phyloP scores from a whole-genome alignment of 2,113 vertebrate genomes.

The Cervus canadensis region DNA sequence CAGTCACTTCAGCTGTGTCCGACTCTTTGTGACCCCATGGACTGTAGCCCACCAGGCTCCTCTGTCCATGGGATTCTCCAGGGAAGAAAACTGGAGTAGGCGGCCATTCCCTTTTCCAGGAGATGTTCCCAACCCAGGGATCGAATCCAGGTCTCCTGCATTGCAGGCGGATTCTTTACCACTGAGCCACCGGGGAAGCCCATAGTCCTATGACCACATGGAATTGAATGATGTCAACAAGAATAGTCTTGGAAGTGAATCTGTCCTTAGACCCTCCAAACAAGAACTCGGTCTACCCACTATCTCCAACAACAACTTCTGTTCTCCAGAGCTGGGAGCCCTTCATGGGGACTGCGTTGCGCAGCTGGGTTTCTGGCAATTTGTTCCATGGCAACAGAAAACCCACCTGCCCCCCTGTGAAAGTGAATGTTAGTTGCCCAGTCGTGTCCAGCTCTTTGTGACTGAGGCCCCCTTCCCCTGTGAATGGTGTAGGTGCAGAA shows the following conservation, averaged over 20 bases:
- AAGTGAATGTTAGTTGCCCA: background rate
- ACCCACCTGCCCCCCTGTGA: accelerated
- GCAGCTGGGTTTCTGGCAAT: accelerated
- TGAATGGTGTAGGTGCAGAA: background rate
- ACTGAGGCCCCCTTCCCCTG: background rate
- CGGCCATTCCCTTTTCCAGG: background rate
- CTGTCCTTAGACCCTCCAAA: background rate
- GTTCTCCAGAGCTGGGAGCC: background rate
- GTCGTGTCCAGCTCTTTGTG: background rate
- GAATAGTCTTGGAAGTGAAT: background rate
- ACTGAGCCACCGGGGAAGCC: background rate
- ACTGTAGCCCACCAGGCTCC: background rate
- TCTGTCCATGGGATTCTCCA: background rate
- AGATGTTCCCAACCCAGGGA: background rate
- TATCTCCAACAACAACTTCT: no score
- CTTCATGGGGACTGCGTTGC: accelerated
- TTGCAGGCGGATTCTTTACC: background rate
- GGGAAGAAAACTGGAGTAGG: background rate
- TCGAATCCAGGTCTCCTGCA: background rate
- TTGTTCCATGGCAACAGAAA: background rate
- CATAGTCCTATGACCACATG: background rate
- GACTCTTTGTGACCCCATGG: background rate
- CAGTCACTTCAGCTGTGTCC: background rate
- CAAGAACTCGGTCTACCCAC: background rate
- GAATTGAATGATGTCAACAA: background rate